Evolutionary conservation across 1,140 invertebrate species (phyloP).

Genomic region (Magallana ariakensis): DNA sequence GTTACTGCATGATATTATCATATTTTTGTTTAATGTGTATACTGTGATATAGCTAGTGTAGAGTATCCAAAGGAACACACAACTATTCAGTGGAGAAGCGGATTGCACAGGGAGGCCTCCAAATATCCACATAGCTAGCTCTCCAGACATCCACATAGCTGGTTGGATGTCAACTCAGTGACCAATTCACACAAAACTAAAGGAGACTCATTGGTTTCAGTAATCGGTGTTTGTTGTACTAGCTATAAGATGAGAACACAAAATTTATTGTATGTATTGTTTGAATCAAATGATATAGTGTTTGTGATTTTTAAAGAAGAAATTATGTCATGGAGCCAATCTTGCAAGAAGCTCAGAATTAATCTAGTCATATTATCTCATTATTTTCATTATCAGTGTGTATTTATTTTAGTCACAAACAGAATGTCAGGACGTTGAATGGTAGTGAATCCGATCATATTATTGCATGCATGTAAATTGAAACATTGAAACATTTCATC

Average conservation of each 20-base stretch:
- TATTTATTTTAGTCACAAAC: constrained; percentile 29
- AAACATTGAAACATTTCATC: no score
- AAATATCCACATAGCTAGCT: no score
- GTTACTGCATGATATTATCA: constrained; percentile 23
- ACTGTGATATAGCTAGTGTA: constrained; percentile 31
- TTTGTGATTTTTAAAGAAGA: neutral
- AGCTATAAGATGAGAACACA: no score
- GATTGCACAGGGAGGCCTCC: neutral
- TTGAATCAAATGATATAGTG: neutral
- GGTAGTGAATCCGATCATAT: neutral
- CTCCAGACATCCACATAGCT: no score
- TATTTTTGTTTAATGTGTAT: neutral
- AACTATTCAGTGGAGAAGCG: neutral
- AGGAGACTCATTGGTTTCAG: no score
- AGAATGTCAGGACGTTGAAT: neutral
- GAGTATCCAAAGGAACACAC: neutral
- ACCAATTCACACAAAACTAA: no score
- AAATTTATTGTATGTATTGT: no score
- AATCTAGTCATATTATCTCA: constrained; percentile 29
- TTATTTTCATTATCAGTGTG: neutral
- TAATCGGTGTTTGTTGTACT: no score
- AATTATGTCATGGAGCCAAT: constrained; percentile 6
- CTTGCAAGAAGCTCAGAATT: constrained; percentile 30
- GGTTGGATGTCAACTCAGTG: no score
- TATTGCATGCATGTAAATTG: neutral